Base-by-base conservation (phyloP, 2,797 vertebrate species). In the Acrocephalus scirpaceus region DNA sequence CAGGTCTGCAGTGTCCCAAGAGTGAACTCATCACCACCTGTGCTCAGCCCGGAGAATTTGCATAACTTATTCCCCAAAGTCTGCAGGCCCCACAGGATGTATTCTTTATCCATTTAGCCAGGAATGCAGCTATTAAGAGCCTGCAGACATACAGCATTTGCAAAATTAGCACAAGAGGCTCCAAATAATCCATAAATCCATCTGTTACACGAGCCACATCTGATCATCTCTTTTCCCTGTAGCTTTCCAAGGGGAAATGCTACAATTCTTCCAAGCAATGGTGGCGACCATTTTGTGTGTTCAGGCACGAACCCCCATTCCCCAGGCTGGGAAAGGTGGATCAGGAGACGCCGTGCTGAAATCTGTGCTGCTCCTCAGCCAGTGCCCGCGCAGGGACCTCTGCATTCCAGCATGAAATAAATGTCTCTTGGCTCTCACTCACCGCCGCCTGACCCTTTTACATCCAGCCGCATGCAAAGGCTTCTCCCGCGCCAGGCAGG, bases 131-230 rank as follows among this genome's bases (percentile, higher is more conserved):
- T 85, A 93, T 85, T 87, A 89, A 71, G 89, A 94, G 81, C 94
- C 88, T 65, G 91, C 44, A 95, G 95, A 89, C 71, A 40, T 10
- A 47, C 64, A 74, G 94, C 88, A 40, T 82, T 95, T 77, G 67
- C 84, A 87, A 95, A 96, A 95, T 95, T 79, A 93, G 77, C 51
- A 64, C 56, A n/a, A 76, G 90, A 82, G 67, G 78, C 84, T 95
- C 80, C 93, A 91, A 93, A 95, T 85, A 94, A 92, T 93, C 88
- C 86, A 76, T 29, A 81, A 81, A 81, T 84, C 88, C 93, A 71
- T 92, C 95, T 92, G 96, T 56, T 92, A 74, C 66, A 16, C 0
- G 2, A 88, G 56, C 44, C 74, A 62, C 47, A 13, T 45, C 78
- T 54, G 51, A 62, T 60, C 19, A 13, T 30, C 60, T 51, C 66